Percentiles rank a stretch among this genome's conserved stretches.
Conservation (phyloP, 2,888 invertebrate genomes). For the Drosophila multiciliata region DNA sequence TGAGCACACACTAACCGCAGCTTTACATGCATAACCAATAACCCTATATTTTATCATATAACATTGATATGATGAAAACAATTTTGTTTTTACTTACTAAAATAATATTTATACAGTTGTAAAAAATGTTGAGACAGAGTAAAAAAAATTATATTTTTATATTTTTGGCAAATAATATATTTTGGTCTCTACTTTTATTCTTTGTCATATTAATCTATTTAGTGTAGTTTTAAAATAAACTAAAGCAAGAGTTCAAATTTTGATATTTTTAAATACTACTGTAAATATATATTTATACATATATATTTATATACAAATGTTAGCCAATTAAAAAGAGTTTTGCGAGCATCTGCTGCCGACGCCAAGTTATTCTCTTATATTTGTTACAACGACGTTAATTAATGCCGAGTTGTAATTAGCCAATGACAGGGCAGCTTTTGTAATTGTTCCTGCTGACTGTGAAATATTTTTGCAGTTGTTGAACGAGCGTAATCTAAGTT, state of each 20-base stretch:
- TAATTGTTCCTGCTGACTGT: background rate
- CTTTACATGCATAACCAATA: too few species aligned
- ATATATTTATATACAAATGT: background rate
- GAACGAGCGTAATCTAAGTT: conserved; percentile 30
- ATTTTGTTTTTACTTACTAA: background rate
- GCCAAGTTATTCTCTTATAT: conserved; percentile 39
- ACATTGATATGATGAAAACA: background rate
- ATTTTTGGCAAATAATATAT: background rate
- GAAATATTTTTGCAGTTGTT: background rate
- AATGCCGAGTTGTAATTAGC: conserved; percentile 65
- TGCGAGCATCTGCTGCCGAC: conserved; percentile 16
- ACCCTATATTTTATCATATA: background rate
- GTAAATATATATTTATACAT: background rate
- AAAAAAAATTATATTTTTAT: background rate
- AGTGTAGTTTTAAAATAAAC: background rate
- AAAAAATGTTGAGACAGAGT: background rate
- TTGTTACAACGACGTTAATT: conserved; percentile 47
- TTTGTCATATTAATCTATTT: background rate
- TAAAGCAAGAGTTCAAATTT: too few species aligned
- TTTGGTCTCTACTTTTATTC: background rate
- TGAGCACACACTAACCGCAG: too few species aligned
- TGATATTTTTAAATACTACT: background rate
- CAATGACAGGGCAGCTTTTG: conserved; percentile 62
- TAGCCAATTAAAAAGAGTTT: conserved; percentile 44
- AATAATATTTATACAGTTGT: background rate